These are phyloP conservation scores for Parnassius apollo DNA, from an alignment of 2,888 invertebrate genomes.

Conservation along the genomic window DNA sequence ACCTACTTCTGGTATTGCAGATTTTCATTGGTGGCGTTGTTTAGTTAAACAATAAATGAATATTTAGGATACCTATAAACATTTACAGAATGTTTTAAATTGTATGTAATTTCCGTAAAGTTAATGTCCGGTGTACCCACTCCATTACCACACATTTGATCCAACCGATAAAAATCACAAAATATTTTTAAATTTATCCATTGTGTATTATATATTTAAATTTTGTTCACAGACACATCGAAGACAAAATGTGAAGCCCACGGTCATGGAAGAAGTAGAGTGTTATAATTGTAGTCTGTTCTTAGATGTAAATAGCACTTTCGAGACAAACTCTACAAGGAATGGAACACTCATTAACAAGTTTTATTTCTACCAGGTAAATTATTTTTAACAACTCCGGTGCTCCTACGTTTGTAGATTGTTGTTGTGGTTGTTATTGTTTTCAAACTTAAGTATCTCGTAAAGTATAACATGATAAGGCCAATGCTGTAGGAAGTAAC, in stretches of 20 bases:
- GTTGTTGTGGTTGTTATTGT: neutral
- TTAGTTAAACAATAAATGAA: too few species aligned
- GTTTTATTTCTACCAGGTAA: slow-evolving; percentile 80
- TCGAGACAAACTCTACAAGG: slow-evolving; percentile 43
- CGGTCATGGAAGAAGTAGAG: slow-evolving; percentile 56
- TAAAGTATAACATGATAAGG: too few species aligned
- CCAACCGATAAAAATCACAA: neutral
- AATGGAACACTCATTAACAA: slow-evolving; percentile 74
- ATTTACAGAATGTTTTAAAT: too few species aligned
- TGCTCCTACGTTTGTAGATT: too few species aligned
- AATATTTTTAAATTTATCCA: neutral
- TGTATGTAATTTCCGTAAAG: too few species aligned
- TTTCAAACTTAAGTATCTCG: neutral
- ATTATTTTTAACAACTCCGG: slow-evolving; percentile 6
- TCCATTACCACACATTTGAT: too few species aligned
- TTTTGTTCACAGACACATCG: slow-evolving; percentile 41
- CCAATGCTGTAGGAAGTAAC: too few species aligned
- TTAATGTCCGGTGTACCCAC: too few species aligned
- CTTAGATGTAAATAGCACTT: slow-evolving; percentile 49
- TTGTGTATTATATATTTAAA: neutral
- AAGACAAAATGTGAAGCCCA: slow-evolving; percentile 58
- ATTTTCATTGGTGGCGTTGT: too few species aligned
- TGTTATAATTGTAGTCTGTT: slow-evolving; percentile 60
- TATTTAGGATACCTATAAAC: too few species aligned
- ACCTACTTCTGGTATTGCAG: too few species aligned